phyloP scores from a whole-genome alignment of 2,113 vertebrate species.

The Epinephelus fuscoguttatus region DNA sequence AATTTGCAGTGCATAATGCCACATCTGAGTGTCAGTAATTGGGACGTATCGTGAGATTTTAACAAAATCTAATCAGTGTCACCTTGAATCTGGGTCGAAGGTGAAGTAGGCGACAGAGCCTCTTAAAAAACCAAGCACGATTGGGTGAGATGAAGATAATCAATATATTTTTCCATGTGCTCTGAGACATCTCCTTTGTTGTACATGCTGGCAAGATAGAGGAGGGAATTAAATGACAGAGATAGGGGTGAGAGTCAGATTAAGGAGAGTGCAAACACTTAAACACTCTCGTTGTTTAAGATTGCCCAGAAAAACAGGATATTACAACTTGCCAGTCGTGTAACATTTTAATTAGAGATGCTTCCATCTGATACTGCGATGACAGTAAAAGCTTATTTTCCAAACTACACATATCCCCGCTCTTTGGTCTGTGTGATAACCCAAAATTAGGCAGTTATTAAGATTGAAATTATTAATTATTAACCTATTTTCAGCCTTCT shows the following conservation, averaged over 20 bases:
- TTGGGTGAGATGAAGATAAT: not conserved
- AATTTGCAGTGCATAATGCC: not conserved
- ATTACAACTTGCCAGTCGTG: not conserved
- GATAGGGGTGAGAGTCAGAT: not conserved
- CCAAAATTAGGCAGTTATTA: too few relatives aligned
- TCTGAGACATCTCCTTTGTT: not conserved
- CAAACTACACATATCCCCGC: too few relatives aligned
- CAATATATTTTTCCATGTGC: not conserved
- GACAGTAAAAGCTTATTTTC: too few relatives aligned
- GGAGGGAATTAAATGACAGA: not conserved
- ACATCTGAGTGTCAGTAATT: not conserved
- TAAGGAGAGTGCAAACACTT: not conserved
- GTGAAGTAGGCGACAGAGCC: slow-evolving; percentile 2
- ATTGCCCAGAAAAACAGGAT: not conserved
- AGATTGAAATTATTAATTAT: too few relatives aligned
- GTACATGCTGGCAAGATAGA: not conserved
- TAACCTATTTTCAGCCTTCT: too few relatives aligned
- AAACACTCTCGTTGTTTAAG: not conserved
- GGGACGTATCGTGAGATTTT: not conserved
- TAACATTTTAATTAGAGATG: not conserved
- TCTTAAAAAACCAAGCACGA: not conserved
- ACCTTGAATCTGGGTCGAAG: not conserved
- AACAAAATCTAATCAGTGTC: not conserved
- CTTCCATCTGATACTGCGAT: too few relatives aligned
- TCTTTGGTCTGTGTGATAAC: too few relatives aligned